Evolutionary conservation across 2,888 invertebrate genomes (phyloP).

Genomic region (Capitulum mitella): DNA sequence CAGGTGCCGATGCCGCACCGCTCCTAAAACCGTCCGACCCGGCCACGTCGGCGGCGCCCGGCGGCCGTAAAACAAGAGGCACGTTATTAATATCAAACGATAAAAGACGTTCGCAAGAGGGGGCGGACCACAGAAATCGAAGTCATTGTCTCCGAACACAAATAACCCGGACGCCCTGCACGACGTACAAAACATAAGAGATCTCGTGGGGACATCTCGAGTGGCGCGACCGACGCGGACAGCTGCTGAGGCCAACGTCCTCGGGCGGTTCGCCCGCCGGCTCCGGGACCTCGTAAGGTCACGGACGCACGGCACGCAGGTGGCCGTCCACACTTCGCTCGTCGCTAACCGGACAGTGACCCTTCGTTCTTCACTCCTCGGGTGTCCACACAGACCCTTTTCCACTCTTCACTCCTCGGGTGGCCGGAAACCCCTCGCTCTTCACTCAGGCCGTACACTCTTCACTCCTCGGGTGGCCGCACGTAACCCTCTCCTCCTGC

Average conservation of each 20-base stretch:
- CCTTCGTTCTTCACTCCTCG: too few relatives aligned
- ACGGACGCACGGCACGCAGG: neutral
- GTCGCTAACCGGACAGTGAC: neutral
- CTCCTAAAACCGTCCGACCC: neutral
- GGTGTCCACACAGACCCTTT: too few relatives aligned
- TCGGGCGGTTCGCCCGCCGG: neutral
- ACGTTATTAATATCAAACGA: constrained; percentile 17
- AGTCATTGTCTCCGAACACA: neutral
- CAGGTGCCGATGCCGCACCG: neutral
- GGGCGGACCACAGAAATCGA: neutral
- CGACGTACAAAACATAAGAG: constrained; percentile 11
- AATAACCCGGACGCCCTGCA: neutral
- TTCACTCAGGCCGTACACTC: too few relatives aligned
- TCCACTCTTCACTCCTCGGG: too few relatives aligned
- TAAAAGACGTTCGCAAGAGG: neutral
- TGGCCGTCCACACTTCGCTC: neutral
- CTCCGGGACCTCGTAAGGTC: neutral
- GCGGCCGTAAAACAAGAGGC: neutral
- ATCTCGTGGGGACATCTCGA: neutral
- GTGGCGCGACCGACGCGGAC: neutral
- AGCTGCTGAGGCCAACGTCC: neutral
- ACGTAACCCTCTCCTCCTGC: too few relatives aligned
- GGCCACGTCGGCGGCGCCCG: neutral
- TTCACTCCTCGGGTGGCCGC: too few relatives aligned
- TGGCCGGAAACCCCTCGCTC: too few relatives aligned